phyloP scores from a whole-genome alignment of 2,888 invertebrate genomes.

The Nymphalis c-album region DNA sequence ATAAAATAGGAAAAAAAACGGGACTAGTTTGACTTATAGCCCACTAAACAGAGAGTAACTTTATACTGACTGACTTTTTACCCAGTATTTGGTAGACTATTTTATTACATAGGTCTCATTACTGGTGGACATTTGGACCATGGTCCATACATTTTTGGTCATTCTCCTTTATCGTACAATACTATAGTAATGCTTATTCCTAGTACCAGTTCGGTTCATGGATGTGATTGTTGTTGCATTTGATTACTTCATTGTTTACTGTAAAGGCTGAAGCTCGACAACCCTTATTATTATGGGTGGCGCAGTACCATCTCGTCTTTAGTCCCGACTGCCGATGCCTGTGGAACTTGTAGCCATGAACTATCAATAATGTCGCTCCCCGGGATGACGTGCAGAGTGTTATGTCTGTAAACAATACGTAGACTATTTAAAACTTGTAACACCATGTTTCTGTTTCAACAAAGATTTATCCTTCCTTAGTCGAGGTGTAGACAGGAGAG shows the following conservation, averaged over 20 bases:
- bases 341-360: conserved; percentile 47
- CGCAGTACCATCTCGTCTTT: conserved; percentile 49
- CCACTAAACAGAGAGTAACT: too few species aligned
- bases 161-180: too few species aligned
- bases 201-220: conserved; percentile 28
- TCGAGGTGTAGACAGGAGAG: too few species aligned
- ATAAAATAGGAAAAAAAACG: too few species aligned
- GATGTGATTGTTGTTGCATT: conserved; percentile 33
- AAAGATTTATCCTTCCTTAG: too few species aligned
- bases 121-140: too few species aligned
- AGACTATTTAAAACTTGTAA: not conserved
- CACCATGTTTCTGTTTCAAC: not conserved
- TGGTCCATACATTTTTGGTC: too few species aligned
- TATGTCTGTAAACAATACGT: not conserved
- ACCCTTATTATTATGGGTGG: conserved; percentile 45
- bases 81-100: too few species aligned
- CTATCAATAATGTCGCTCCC: conserved; percentile 42
- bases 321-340: conserved; percentile 44
- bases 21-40: too few species aligned
- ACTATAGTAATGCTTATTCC: not conserved
- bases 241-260: conserved; percentile 34
- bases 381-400: conserved; percentile 17
- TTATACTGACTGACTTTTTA: too few species aligned
- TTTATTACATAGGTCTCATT: too few species aligned
- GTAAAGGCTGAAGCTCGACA: conserved; percentile 45